These are phyloP conservation scores for Polyergus mexicanus DNA, from an alignment of 1,140 invertebrate species.

Conservation along the genomic window DNA sequence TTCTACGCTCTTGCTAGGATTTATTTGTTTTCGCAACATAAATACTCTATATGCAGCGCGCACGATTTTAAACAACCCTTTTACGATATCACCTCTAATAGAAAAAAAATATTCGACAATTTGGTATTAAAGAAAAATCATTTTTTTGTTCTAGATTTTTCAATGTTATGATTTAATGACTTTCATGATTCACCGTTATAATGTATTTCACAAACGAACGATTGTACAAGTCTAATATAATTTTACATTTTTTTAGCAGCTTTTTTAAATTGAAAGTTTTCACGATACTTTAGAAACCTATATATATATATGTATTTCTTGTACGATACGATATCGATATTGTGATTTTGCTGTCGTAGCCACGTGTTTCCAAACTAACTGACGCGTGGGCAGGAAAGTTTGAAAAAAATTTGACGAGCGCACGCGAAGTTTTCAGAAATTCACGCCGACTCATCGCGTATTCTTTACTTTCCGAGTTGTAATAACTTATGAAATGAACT, in stretches of 20 bases:
- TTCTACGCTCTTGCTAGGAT: not conserved
- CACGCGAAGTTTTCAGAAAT: constrained; percentile 31
- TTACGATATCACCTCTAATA: not conserved
- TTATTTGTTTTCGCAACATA: constrained; percentile 49
- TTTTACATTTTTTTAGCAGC: not conserved
- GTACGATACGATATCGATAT: not conserved
- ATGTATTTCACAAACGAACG: not conserved
- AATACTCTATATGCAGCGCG: constrained; percentile 3
- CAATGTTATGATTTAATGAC: not conserved
- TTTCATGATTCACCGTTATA: not conserved
- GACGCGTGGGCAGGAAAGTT: not conserved
- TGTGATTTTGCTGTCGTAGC: not conserved
- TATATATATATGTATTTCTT: not conserved
- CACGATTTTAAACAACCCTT: constrained; percentile 45
- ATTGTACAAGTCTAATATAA: not conserved
- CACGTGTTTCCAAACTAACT: not conserved
- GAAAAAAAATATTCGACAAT: not conserved
- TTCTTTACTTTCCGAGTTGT: constrained; percentile 33
- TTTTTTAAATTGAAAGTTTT: not conserved
- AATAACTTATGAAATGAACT: constrained; percentile 54
- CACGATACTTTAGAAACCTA: not conserved
- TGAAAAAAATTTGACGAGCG: constrained; percentile 24
- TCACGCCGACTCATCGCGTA: constrained; percentile 39
- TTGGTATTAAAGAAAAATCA: not conserved
- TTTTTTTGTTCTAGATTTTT: not conserved